Conservation (phyloP, 1,140 invertebrate species). For the Ips typographus region DNA sequence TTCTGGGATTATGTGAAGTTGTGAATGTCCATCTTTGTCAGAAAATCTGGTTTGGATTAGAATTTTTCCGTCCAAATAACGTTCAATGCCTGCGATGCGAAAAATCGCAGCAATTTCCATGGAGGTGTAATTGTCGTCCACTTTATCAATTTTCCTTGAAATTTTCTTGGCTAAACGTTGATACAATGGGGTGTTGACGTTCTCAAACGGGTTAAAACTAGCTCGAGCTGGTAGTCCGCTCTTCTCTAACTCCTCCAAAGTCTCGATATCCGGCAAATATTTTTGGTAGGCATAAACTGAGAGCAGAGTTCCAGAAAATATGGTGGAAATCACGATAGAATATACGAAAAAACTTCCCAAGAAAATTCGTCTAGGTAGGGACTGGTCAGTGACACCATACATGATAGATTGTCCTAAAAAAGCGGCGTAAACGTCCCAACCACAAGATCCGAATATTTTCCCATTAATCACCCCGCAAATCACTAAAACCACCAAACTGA, state of each 20-base stretch:
- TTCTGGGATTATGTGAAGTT: constrained; percentile 42
- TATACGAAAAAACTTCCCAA: constrained; percentile 5
- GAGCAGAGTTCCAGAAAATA: constrained; percentile 14
- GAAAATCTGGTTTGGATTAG: constrained; percentile 21
- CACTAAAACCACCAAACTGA: not conserved
- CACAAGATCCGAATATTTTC: not conserved
- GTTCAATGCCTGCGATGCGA: constrained; percentile 16
- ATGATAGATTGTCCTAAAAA: constrained; percentile 7
- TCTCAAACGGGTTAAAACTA: constrained; percentile 20
- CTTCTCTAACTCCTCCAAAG: constrained; percentile 23
- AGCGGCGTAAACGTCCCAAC: constrained; percentile 5
- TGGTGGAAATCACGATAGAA: constrained; percentile 14
- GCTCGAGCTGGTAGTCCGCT: constrained; percentile 10
- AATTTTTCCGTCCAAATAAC: constrained; percentile 7
- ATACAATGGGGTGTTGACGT: not conserved
- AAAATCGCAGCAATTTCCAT: constrained; percentile 10
- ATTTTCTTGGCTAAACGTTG: constrained; percentile 16
- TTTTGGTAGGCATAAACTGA: not conserved
- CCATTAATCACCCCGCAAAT: constrained; percentile 15
- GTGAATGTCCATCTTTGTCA: constrained; percentile 10
- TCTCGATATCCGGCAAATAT: constrained; percentile 23
- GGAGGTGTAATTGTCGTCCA: constrained; percentile 8
- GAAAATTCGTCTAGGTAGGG: constrained; percentile 13
- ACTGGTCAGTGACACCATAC: not conserved
- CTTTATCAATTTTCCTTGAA: not conserved